Evolutionary conservation across 2,888 invertebrate species (phyloP), one percentile per base, ranked within the genome.

Genomic region (Bellardia pandia): DNA sequence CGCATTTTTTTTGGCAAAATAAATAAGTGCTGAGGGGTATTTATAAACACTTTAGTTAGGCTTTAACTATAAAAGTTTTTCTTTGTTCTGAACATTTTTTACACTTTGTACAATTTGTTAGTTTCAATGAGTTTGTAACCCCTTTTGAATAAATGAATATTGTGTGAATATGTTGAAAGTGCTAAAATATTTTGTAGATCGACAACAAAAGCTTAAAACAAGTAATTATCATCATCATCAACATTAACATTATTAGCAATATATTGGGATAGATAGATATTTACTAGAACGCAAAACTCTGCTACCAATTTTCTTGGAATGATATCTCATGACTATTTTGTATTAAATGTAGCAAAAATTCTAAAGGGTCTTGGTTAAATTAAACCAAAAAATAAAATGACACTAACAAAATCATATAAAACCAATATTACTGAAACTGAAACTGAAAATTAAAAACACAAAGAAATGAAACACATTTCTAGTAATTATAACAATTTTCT

Each of bases 401-500:
- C 5, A 13, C n/a, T 42, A 30, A 56, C 37, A 30, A 58, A 40
- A 60, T 40, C n/a, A 40, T 51, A 68, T 51, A 66, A 23, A 56
- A 58, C 3, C 45, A 37, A 78, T 53, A 33, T 2, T 30, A 40
- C 51, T 7, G n/a, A 56, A 56, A 64, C 11, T 45, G 14, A 58
- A 53, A 60, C 40, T 1, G 6, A 30, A 16, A 9, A 64, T 66
- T n/a, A 14, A 9, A 66, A 68, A 85, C n/a, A 58, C 14, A 3
- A 71, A 64, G 42, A 37, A 13, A 76, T 60, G 1, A 64, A 71
- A 62, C 13, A 51, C 14, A 60, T 69, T 83, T 68, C 48, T 64
- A 74, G 72, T 48, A 66, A 58, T 75, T 86, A 62, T 71, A 83
- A 80, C 48, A 80, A 76, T 60, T 72, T 72, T 76, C 16, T 66